Evolutionary conservation across 2,113 vertebrate species (phyloP).

Genomic region (Phodopus roborovskii): DNA sequence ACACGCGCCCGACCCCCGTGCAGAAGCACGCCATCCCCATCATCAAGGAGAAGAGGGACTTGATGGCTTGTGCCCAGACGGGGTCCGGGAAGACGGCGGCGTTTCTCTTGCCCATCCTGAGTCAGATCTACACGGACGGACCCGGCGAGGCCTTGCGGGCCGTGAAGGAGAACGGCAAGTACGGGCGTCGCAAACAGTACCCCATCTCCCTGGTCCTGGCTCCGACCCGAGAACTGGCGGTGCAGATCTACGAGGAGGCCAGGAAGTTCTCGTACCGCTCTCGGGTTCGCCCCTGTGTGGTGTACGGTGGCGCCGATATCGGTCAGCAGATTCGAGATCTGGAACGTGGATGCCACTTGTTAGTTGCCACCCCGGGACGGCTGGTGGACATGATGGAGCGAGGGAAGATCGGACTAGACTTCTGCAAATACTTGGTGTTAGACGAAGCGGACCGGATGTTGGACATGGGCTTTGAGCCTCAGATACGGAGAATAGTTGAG

Average conservation of each 20-base stretch:
- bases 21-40: slow-evolving; percentile 21
- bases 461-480: slow-evolving; percentile 41
- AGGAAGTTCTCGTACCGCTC: slow-evolving; percentile 4
- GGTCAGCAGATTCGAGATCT: slow-evolving; percentile 17
- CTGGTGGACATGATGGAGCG: slow-evolving; percentile 31
- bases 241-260: slow-evolving; percentile 42
- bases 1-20: neutral
- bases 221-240: neutral
- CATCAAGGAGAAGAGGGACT: slow-evolving; percentile 17
- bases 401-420: slow-evolving; percentile 5
- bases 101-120: neutral
- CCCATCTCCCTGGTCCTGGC: slow-evolving; percentile 2
- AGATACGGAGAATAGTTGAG: slow-evolving; percentile 31
- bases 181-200: slow-evolving; percentile 4
- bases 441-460: slow-evolving; percentile 10
- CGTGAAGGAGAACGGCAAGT: neutral
- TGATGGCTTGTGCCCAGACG: neutral
- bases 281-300: neutral
- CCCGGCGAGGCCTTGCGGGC: neutral
- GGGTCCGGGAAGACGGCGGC: neutral
- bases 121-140: neutral
- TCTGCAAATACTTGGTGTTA: slow-evolving; percentile 20
- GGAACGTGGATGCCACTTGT: neutral
- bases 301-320: neutral
- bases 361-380: neutral